Percentiles rank a stretch among this genome's conserved stretches.
Conservation (phyloP, 1,140 invertebrate species). For the Hesperophylax magnus region DNA sequence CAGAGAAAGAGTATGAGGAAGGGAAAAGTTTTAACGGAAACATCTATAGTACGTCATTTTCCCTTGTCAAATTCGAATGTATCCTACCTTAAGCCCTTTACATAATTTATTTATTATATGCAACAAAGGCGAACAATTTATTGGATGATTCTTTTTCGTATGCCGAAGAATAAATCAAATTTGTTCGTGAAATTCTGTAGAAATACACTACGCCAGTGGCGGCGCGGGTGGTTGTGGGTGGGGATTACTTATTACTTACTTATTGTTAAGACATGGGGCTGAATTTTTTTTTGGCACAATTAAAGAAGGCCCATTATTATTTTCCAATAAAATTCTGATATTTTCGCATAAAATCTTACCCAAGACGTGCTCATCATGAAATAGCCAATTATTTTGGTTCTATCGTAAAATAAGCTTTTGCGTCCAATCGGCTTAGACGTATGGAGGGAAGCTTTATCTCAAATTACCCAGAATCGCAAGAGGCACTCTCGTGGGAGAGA, state of each 20-base stretch:
- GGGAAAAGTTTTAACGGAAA: slow-evolving; percentile 5
- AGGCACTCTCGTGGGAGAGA: slow-evolving; percentile 28
- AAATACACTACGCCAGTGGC: background rate
- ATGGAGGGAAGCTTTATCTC: slow-evolving; percentile 30
- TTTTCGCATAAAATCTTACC: background rate
- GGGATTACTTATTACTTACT: too few relatives aligned
- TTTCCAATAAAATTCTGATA: slow-evolving; percentile 17
- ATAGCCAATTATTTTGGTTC: slow-evolving; percentile 45
- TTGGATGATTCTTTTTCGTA: background rate
- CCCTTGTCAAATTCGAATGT: background rate
- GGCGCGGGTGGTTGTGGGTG: background rate
- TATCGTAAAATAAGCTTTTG: slow-evolving; percentile 45
- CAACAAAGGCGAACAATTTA: too few relatives aligned
- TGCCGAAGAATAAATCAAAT: too few relatives aligned
- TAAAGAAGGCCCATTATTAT: background rate
- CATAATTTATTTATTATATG: background rate
- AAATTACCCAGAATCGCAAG: slow-evolving; percentile 47
- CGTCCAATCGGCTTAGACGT: slow-evolving; percentile 43
- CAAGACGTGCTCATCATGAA: slow-evolving; percentile 35
- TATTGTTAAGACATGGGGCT: too few relatives aligned
- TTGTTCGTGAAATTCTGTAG: too few relatives aligned
- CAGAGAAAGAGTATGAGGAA: slow-evolving; percentile 28
- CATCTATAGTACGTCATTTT: background rate
- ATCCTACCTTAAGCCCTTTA: background rate
- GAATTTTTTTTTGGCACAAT: too few relatives aligned